Evolutionary conservation across 2,797 vertebrate genomes (phyloP).

Genomic region (Schizopygopsis pylzovi): DNA sequence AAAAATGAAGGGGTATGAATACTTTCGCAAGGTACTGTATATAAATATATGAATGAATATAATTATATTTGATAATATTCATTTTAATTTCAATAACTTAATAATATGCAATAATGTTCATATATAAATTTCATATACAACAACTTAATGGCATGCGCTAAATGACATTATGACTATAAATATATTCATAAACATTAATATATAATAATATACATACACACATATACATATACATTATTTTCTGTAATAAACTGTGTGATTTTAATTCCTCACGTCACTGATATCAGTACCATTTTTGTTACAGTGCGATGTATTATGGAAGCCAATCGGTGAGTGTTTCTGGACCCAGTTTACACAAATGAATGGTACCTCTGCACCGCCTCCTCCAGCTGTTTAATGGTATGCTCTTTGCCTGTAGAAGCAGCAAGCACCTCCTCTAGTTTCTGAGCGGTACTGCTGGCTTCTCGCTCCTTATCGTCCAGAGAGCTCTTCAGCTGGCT

Average conservation of each 20-base stretch:
- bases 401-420: slow-evolving; percentile 68
- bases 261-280: neutral
- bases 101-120: neutral
- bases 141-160: neutral
- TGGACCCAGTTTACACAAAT: neutral
- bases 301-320: neutral
- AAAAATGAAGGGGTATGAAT: no score
- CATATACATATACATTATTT: neutral
- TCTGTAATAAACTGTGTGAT: neutral
- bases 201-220: neutral
- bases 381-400: slow-evolving; percentile 84
- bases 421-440: slow-evolving; percentile 78
- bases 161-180: no score
- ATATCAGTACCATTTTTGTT: neutral
- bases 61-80: neutral
- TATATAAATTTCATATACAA: neutral
- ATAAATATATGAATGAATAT: no score
- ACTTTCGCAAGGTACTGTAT: no score
- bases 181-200: no score
- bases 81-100: neutral
- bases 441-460: slow-evolving; percentile 74
- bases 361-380: slow-evolving; percentile 80
- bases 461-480: slow-evolving; percentile 80
- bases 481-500: slow-evolving; percentile 77
- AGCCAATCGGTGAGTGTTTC: neutral